phyloP scores from a whole-genome alignment of 2,797 vertebrate genomes.

The Characodon lateralis region DNA sequence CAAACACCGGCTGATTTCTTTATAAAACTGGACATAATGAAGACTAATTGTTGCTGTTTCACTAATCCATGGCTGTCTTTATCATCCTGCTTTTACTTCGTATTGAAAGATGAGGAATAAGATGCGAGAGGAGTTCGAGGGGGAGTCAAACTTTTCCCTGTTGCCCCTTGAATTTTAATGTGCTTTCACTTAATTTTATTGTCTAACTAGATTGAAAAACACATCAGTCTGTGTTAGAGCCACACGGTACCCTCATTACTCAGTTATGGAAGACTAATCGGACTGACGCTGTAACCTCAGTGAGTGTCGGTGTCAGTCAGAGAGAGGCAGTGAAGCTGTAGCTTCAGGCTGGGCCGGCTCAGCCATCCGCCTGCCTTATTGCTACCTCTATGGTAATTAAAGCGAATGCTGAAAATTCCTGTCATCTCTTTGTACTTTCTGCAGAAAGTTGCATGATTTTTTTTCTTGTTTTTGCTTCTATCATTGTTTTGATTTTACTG shows the following conservation, averaged over 20 bases:
- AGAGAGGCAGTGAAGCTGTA: background rate
- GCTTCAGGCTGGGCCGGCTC: slow-evolving; percentile 3
- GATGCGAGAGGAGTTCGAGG: slow-evolving; percentile 4
- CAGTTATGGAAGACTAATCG: background rate
- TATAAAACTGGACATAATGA: slow-evolving; percentile 1
- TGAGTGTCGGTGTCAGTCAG: background rate
- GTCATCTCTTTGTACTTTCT: background rate
- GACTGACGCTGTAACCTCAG: background rate
- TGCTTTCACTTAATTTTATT: slow-evolving; percentile 8
- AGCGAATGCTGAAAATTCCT: background rate
- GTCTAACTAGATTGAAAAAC: slow-evolving; percentile 1
- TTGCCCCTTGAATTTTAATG: slow-evolving; percentile 12
- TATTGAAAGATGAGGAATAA: slow-evolving; percentile 4
- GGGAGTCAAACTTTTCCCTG: slow-evolving; percentile 1
- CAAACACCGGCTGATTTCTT: background rate
- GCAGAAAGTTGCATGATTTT: background rate
- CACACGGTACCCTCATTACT: slow-evolving; percentile 1
- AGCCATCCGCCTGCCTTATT: background rate
- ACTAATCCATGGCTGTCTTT: background rate
- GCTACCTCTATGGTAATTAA: background rate
- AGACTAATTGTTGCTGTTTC: background rate
- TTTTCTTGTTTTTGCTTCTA: background rate
- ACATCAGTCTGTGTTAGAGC: slow-evolving; percentile 10
- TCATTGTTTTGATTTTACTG: background rate
- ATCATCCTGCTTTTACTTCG: background rate